Evolutionary conservation across 2,797 vertebrate species (phyloP).

Genomic region (Trichosurus vulpecula): DNA sequence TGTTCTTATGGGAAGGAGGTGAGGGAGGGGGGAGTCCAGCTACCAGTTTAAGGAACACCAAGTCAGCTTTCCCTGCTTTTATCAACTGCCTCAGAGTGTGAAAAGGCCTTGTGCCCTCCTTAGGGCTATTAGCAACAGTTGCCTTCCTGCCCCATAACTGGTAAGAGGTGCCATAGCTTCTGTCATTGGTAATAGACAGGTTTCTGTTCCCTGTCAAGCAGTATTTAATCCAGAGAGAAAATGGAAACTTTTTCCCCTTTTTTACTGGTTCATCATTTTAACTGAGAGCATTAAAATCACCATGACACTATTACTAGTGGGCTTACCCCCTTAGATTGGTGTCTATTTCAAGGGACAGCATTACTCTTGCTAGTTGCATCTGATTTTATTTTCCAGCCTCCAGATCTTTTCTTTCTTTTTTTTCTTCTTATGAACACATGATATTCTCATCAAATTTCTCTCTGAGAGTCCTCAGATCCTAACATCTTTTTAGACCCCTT

Average conservation of each 20-base stretch:
- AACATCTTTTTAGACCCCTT: conserved; percentile 36
- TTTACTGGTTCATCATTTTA: conserved; percentile 15
- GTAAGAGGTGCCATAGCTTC: background rate
- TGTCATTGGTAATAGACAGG: background rate
- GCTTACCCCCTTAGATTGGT: conserved; percentile 30
- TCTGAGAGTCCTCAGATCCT: conserved; percentile 64
- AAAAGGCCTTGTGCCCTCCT: background rate
- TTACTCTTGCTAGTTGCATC: background rate
- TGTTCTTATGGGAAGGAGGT: background rate
- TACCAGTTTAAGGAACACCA: background rate
- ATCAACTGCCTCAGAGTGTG: background rate
- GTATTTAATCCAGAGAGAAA: background rate
- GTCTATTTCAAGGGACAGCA: background rate
- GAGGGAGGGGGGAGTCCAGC: background rate
- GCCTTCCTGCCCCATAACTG: background rate
- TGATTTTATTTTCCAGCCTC: background rate
- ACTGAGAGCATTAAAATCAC: conserved; percentile 58
- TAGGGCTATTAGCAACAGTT: background rate
- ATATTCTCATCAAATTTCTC: conserved; percentile 69
- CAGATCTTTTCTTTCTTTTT: conserved; percentile 4
- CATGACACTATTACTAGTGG: conserved; percentile 27
- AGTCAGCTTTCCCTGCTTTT: background rate
- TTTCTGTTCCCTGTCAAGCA: background rate
- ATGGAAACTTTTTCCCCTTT: background rate
- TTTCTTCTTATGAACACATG: conserved; percentile 52